These are phyloP conservation scores for Apoda limacodes DNA, from an alignment of 2,888 invertebrate species.

Conservation along the genomic window DNA sequence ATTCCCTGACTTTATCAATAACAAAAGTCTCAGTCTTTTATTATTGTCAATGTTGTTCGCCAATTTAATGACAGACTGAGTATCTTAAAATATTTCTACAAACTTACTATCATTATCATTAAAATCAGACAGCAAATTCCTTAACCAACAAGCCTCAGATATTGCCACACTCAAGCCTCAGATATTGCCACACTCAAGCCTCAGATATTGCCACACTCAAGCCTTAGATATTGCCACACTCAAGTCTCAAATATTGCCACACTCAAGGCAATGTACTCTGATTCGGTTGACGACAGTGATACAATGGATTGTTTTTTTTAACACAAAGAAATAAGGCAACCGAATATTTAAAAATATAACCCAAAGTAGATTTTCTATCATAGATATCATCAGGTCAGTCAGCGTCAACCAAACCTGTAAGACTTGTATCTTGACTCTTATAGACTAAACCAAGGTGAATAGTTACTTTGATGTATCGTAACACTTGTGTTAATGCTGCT, in stretches of 20 bases:
- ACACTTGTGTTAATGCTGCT: constrained; percentile 11
- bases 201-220: too few species aligned
- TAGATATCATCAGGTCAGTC: background rate
- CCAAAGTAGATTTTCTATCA: background rate
- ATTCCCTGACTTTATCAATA: background rate
- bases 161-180: too few species aligned
- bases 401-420: background rate
- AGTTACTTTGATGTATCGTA: constrained; percentile 11
- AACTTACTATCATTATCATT: constrained; percentile 3
- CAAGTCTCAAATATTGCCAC: too few species aligned
- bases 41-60: constrained; percentile 7
- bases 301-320: background rate
- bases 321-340: background rate
- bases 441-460: constrained; percentile 1
- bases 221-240: too few species aligned
- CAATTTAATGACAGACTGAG: constrained; percentile 10
- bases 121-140: constrained; percentile 6
- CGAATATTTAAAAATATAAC: background rate
- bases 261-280: constrained; percentile 9
- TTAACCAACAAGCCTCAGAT: background rate
- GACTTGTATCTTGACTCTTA: background rate
- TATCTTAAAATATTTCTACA: constrained; percentile 13
- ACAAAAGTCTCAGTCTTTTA: constrained; percentile 5
- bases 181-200: too few species aligned
- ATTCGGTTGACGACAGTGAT: background rate